Evolutionary conservation across 2,113 vertebrate genomes (phyloP).

Genomic region (Xyliphius kryptos): DNA sequence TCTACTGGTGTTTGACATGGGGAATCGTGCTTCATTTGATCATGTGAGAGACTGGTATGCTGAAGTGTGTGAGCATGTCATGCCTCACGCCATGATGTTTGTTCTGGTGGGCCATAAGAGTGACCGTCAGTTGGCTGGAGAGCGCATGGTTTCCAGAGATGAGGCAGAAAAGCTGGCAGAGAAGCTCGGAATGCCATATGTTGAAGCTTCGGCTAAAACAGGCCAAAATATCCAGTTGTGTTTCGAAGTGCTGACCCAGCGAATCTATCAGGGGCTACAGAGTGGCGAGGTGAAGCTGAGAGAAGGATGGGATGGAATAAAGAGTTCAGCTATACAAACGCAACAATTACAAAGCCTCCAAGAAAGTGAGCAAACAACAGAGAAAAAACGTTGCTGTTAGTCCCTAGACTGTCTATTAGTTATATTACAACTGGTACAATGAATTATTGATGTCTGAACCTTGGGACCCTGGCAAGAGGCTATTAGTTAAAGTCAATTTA

Average conservation of each 20-base stretch:
- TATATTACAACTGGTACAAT: too few species aligned
- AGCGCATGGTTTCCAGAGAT: slow-evolving; percentile 55
- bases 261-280: slow-evolving; percentile 65
- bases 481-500: too few species aligned
- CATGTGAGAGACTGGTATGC: slow-evolving; percentile 66
- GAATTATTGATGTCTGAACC: too few species aligned
- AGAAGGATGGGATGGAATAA: slow-evolving; percentile 69
- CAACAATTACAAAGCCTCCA: too few species aligned
- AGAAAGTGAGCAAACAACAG: too few species aligned
- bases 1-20: slow-evolving; percentile 76
- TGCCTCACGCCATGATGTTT: slow-evolving; percentile 64
- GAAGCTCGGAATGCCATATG: slow-evolving; percentile 58
- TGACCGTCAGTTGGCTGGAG: slow-evolving; percentile 53
- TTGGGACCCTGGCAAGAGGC: too few species aligned
- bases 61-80: slow-evolving; percentile 68
- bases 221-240: slow-evolving; percentile 62
- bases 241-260: slow-evolving; percentile 61
- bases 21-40: slow-evolving; percentile 72
- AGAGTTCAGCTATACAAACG: slow-evolving; percentile 59
- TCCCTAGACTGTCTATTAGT: too few species aligned
- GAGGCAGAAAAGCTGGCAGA: slow-evolving; percentile 68
- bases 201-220: slow-evolving; percentile 73
- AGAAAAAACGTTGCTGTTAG: too few species aligned
- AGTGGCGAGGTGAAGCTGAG: slow-evolving; percentile 53
- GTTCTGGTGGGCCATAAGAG: slow-evolving; percentile 76